Percentiles rank a stretch among this genome's conserved stretches.
Evolutionary conservation across 2,888 invertebrate species (phyloP).

Genomic region (Melipona bicolor): DNA sequence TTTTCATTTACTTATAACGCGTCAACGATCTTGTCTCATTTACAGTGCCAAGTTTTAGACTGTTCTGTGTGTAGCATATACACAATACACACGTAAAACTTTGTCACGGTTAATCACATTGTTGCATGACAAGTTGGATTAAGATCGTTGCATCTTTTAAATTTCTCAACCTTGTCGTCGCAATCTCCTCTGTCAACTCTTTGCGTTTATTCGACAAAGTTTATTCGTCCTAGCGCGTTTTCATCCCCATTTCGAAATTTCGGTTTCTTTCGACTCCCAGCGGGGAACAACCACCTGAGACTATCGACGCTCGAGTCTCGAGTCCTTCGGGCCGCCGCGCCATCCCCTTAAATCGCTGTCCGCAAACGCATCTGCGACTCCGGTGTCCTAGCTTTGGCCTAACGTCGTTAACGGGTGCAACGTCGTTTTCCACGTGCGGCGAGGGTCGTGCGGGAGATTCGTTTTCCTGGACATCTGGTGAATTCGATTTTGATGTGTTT

Average conservation of each 20-base stretch:
- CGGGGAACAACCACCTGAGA: conserved; percentile 60
- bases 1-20: no score
- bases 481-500: conserved; percentile 84
- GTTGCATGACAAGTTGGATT: not conserved
- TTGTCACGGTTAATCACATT: no score
- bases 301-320: conserved; percentile 36
- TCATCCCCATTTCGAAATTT: conserved; percentile 37
- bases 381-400: conserved; percentile 61
- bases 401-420: conserved; percentile 77
- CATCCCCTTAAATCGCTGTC: conserved; percentile 52
- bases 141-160: not conserved
- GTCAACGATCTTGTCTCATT: no score
- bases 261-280: conserved; percentile 40
- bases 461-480: conserved; percentile 83
- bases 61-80: not conserved
- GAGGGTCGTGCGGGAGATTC: conserved; percentile 67
- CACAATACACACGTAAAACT: not conserved
- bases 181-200: not conserved
- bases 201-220: not conserved
- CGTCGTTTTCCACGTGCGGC: conserved; percentile 54
- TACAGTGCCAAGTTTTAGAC: no score
- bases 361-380: conserved; percentile 69
- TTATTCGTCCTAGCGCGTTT: not conserved
- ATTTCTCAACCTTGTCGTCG: not conserved
- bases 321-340: conserved; percentile 45